Conservation (phyloP, 2,797 vertebrate genomes). For the Coregonus ussuriensis region DNA sequence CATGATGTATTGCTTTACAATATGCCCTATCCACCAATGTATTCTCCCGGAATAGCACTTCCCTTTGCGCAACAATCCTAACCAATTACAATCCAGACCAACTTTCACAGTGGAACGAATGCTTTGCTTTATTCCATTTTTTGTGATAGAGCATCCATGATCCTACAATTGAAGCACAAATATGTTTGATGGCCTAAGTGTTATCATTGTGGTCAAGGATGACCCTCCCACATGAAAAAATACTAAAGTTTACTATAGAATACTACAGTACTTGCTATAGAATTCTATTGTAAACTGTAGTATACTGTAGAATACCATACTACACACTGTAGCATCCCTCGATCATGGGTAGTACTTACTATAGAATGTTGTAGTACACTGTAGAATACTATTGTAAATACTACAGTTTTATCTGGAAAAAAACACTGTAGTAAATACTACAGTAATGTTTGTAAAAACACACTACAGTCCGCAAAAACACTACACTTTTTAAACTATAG, state of each 20-base stretch:
- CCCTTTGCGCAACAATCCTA: constrained; percentile 25
- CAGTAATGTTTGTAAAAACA: no score
- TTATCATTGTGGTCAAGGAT: neutral
- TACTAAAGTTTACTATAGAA: no score
- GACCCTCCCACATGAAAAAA: neutral
- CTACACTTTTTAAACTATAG: no score
- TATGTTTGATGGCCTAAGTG: neutral
- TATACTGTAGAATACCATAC: no score
- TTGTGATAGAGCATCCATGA: constrained; percentile 15
- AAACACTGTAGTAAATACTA: no score
- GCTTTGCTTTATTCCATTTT: constrained; percentile 16
- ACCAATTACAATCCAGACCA: constrained; percentile 34
- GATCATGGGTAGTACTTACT: no score
- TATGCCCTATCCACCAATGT: constrained; percentile 54
- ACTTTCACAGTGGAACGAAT: constrained; percentile 23
- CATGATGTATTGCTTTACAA: constrained; percentile 53
- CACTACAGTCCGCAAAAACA: neutral
- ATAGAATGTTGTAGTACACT: no score
- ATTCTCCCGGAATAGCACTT: constrained; percentile 23
- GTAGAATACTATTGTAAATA: no score
- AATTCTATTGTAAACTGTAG: no score
- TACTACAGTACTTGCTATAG: no score
- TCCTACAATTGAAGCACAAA: neutral
- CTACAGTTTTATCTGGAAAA: no score
- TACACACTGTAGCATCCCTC: no score